Evolutionary conservation across 2,113 vertebrate species (phyloP).

Genomic region (Mus musculus): DNA sequence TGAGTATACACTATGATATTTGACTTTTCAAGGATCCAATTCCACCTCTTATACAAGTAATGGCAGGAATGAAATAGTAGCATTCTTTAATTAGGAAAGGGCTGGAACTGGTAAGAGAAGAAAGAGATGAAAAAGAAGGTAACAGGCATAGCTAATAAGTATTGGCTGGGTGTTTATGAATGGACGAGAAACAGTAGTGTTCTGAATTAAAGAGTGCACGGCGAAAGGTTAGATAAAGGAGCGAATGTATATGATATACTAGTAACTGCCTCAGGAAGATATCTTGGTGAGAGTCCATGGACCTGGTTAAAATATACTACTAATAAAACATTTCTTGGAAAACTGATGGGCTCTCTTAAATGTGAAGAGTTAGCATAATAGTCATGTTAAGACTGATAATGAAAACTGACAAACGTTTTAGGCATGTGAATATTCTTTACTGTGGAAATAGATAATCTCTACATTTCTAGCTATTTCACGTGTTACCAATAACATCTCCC

Average conservation of each 20-base stretch:
- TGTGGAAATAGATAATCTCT: neutral
- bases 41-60: neutral
- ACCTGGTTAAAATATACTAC: neutral
- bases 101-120: neutral
- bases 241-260: neutral
- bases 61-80: neutral
- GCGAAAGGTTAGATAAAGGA: neutral
- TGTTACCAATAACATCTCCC: neutral
- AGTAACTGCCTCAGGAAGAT: neutral
- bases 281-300: neutral
- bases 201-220: neutral
- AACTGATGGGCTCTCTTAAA: neutral
- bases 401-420: neutral
- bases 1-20: fast-evolving
- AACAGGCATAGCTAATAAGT: neutral
- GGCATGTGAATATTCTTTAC: neutral
- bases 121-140: neutral
- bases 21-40: neutral
- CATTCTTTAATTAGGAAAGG: neutral
- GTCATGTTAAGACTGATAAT: too few species aligned
- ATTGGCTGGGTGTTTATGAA: neutral
- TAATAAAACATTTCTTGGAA: neutral
- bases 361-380: neutral
- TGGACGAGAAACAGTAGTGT: neutral
- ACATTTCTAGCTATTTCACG: neutral